A percentile compares a stretch with the other conserved stretches of the same genome.
Evolutionary conservation across 2,888 invertebrate genomes (phyloP).

Genomic region (Ectropis crepuscularia): DNA sequence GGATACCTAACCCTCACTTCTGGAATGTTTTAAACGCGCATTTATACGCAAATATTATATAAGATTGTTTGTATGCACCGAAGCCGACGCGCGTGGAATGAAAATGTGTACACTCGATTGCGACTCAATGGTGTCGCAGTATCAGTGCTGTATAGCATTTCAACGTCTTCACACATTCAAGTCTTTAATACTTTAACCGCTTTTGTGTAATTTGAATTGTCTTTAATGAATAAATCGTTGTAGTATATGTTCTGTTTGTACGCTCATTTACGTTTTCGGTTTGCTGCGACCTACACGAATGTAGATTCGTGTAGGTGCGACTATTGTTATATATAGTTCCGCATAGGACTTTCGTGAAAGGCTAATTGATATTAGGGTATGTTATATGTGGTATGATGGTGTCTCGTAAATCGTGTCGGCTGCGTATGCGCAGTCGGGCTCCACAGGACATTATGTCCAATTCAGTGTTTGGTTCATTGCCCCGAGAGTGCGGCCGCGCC

Average conservation of each 20-base stretch:
- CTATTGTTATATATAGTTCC: not conserved
- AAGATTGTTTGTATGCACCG: conserved; percentile 62
- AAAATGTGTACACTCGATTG: conserved; percentile 55
- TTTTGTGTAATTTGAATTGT: conserved; percentile 5
- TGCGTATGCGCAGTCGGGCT: conserved; percentile 47
- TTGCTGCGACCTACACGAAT: not conserved
- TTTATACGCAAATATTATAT: conserved; percentile 66
- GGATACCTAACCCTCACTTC: conserved; percentile 63
- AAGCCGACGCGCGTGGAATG: conserved; percentile 57
- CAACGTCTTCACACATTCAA: conserved; percentile 22
- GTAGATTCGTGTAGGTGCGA: not conserved
- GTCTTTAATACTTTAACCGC: conserved; percentile 21
- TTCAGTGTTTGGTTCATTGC: conserved; percentile 78
- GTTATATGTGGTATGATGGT: conserved; percentile 47
- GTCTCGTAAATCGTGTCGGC: conserved; percentile 70
- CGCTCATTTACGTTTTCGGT: conserved; percentile 6
- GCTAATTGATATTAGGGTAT: conserved; percentile 14
- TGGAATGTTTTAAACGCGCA: conserved; percentile 68
- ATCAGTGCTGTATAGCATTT: conserved; percentile 32
- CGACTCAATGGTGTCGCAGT: conserved; percentile 44
- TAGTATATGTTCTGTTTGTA: conserved; percentile 4
- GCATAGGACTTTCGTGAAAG: conserved; percentile 3
- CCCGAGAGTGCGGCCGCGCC: conserved; percentile 50
- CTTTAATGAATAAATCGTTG: too few species aligned
- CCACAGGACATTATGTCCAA: conserved; percentile 79